Percentiles rank a stretch among this genome's conserved stretches.
Conservation (phyloP, 2,797 vertebrate species). For the Crocodylus rhombifer region DNA sequence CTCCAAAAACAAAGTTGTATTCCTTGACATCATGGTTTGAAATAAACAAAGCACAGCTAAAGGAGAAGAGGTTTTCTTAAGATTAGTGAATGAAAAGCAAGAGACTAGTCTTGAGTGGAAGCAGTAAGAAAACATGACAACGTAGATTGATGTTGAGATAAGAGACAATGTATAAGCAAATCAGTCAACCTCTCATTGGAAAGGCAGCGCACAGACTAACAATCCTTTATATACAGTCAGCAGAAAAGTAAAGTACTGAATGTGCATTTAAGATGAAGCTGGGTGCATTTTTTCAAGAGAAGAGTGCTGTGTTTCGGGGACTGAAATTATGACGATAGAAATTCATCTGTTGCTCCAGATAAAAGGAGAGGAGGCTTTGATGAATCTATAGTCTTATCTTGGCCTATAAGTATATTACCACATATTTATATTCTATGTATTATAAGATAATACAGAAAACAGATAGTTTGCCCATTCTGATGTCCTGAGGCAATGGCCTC, state of each 20-base stretch:
- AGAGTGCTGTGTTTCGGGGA: background rate
- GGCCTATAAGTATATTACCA: background rate
- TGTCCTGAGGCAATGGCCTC: background rate
- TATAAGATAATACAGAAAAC: background rate
- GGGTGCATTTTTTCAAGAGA: background rate
- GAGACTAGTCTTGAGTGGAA: background rate
- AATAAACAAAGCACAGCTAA: background rate
- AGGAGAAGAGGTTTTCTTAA: background rate
- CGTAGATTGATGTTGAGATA: background rate
- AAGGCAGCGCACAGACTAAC: background rate
- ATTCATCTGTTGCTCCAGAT: background rate
- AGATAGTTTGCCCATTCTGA: background rate
- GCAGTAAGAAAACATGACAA: background rate
- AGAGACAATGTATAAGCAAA: background rate
- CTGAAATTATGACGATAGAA: background rate
- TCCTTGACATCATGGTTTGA: background rate
- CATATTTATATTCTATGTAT: background rate
- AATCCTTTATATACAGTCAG: background rate
- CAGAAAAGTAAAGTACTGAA: background rate
- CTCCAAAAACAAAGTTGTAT: background rate
- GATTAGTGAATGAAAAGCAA: constrained; percentile 12
- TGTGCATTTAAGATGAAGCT: background rate
- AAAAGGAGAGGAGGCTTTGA: background rate
- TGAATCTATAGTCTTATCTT: background rate
- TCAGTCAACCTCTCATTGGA: background rate